Conservation (phyloP, 2,888 invertebrate genomes). For the Yponomeuta plumbellus region DNA sequence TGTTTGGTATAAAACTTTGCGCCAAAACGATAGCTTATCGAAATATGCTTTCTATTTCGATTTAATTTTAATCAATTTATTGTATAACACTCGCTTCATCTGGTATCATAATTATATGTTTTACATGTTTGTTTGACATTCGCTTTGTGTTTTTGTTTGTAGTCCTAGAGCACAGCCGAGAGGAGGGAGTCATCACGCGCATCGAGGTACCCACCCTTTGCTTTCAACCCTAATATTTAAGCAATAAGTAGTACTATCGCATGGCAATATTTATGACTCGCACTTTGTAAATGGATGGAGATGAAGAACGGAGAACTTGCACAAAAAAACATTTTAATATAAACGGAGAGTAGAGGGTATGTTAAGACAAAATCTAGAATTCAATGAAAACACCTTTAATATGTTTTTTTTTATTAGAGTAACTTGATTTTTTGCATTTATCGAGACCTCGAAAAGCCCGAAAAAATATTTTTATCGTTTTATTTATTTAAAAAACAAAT, state of each 20-base stretch:
- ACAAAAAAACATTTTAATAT: no score
- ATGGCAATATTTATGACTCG: slow-evolving; percentile 23
- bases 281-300: background rate
- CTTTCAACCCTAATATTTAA: slow-evolving; percentile 33
- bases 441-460: no score
- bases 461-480: no score
- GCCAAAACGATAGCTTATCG: background rate
- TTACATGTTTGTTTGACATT: slow-evolving; percentile 70
- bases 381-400: no score
- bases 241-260: slow-evolving; percentile 17
- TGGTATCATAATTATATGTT: slow-evolving; percentile 37
- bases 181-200: slow-evolving; percentile 76
- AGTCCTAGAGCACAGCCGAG: slow-evolving; percentile 77
- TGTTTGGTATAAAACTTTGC: background rate
- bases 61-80: background rate
- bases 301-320: no score
- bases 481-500: no score
- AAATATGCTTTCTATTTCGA: background rate
- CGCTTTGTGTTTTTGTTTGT: slow-evolving; percentile 73
- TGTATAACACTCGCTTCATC: background rate
- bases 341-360: no score
- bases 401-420: no score
- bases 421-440: no score
- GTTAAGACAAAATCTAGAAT: no score
- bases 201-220: slow-evolving; percentile 73